Evolutionary conservation across 1,140 invertebrate genomes (phyloP).

Genomic region (Eupeodes corollae): DNA sequence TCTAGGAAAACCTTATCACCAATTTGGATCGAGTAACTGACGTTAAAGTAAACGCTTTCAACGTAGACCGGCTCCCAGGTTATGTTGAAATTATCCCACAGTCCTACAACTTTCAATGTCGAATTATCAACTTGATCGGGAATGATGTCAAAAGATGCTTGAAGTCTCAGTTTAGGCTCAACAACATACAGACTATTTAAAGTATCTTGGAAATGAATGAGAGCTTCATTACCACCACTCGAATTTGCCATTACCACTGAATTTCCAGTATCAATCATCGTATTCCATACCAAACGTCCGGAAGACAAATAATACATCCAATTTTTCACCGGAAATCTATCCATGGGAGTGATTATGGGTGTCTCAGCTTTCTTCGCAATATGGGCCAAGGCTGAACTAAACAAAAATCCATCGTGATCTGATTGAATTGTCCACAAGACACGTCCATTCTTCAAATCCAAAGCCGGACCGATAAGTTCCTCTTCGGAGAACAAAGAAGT

Average conservation of each 20-base stretch:
- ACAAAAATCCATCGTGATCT: conserved; percentile 47
- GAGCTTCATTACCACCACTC: background rate
- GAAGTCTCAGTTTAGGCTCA: background rate
- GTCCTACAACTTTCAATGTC: conserved; percentile 55
- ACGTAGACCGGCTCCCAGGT: conserved; percentile 60
- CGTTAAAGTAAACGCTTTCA: conserved; percentile 60
- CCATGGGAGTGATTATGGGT: too few relatives aligned
- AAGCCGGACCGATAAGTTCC: conserved; percentile 52
- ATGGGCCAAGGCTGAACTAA: conserved; percentile 8
- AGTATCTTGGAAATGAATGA: background rate
- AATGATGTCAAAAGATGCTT: conserved; percentile 42
- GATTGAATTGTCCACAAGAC: conserved; percentile 72
- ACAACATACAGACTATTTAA: conserved; percentile 8
- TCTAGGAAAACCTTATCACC: conserved; percentile 2
- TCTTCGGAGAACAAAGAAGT: conserved; percentile 2
- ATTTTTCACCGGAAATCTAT: too few relatives aligned
- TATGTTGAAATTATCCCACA: conserved; percentile 66
- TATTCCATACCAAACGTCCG: background rate
- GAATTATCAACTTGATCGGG: conserved; percentile 51
- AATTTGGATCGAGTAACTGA: conserved; percentile 15
- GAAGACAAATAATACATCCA: too few relatives aligned
- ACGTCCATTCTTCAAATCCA: conserved; percentile 59
- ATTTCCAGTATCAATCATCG: background rate
- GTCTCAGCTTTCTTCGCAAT: background rate
- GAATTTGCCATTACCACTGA: background rate